Evolutionary conservation across 2,888 invertebrate species (phyloP).

Genomic region (Stenurella melanura): DNA sequence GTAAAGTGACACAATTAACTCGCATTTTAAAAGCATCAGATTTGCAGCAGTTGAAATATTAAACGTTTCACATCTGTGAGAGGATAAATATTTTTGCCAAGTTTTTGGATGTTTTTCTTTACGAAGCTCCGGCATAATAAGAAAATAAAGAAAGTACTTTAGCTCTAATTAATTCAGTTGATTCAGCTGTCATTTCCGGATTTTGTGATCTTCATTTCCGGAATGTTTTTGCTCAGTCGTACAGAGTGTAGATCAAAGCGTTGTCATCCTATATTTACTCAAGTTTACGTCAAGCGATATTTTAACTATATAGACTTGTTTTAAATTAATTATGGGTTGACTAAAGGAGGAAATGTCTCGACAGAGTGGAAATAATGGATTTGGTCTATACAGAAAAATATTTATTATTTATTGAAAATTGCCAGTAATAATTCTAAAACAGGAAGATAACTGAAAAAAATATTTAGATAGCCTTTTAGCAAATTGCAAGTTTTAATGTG

Average conservation of each 20-base stretch:
- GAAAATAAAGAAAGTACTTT: constrained; percentile 36
- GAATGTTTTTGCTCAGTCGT: constrained; percentile 46
- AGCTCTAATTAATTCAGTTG: constrained; percentile 52
- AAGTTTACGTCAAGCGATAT: constrained; percentile 45
- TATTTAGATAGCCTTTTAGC: too few relatives aligned
- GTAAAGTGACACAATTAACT: too few relatives aligned
- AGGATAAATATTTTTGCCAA: constrained; percentile 7
- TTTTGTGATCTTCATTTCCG: constrained; percentile 49
- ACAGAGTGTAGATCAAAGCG: constrained; percentile 51
- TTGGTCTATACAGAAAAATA: too few relatives aligned
- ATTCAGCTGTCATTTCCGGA: constrained; percentile 56
- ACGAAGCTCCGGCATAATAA: constrained; percentile 14
- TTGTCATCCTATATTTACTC: constrained; percentile 52
- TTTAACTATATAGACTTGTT: constrained; percentile 44
- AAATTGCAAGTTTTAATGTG: too few relatives aligned
- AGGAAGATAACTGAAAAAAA: too few relatives aligned
- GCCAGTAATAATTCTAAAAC: too few relatives aligned
- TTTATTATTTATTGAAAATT: too few relatives aligned
- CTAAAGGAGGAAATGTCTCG: too few relatives aligned
- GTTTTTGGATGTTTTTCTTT: constrained; percentile 3
- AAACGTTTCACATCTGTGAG: background rate
- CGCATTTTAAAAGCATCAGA: background rate
- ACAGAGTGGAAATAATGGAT: too few relatives aligned
- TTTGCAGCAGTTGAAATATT: background rate
- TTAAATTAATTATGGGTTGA: constrained; percentile 8